A percentile compares a stretch with the other conserved stretches of the same genome.
Evolutionary conservation across 1,140 invertebrate genomes (phyloP).

Genomic region (Megathymus violae): DNA sequence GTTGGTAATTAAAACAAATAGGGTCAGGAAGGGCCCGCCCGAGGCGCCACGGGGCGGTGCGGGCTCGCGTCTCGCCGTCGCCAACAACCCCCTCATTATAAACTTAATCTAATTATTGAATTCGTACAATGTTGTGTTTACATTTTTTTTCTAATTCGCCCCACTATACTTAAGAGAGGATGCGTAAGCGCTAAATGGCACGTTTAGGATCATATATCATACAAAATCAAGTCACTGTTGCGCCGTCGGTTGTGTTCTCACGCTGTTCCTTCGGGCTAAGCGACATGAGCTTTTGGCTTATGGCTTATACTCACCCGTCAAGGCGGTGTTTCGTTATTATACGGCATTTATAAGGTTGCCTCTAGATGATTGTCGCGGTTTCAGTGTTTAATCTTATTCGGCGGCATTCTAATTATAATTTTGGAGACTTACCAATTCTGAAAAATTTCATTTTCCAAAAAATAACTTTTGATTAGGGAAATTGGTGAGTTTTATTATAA

Average conservation of each 20-base stretch:
- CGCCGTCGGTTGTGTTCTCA: constrained; percentile 71
- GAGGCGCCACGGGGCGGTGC: constrained; percentile 75
- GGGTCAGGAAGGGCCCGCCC: constrained; percentile 74
- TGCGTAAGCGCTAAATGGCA: constrained; percentile 82
- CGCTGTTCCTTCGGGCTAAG: constrained; percentile 44
- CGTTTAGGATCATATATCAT: constrained; percentile 82
- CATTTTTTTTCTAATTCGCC: constrained; percentile 80
- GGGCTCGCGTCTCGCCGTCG: constrained; percentile 72
- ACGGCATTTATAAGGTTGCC: constrained; percentile 62
- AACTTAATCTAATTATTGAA: constrained; percentile 83
- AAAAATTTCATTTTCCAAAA: constrained; percentile 1
- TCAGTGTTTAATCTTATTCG: constrained; percentile 54
- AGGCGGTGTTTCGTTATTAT: constrained; percentile 55
- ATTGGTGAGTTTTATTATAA: constrained; percentile 52
- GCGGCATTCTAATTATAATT: constrained; percentile 41
- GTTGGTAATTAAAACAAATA: constrained; percentile 83
- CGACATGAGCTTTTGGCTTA: constrained; percentile 22
- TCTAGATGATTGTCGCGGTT: constrained; percentile 71
- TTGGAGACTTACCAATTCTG: background rate
- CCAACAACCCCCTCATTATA: constrained; percentile 76
- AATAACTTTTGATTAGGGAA: constrained; percentile 18
- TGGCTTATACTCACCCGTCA: constrained; percentile 28
- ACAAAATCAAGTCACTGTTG: constrained; percentile 69
- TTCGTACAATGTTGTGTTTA: constrained; percentile 83
- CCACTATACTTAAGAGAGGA: constrained; percentile 80